These are phyloP conservation scores for Sapajus apella DNA, from an alignment of 2,113 vertebrate genomes.

Conservation along the genomic window DNA sequence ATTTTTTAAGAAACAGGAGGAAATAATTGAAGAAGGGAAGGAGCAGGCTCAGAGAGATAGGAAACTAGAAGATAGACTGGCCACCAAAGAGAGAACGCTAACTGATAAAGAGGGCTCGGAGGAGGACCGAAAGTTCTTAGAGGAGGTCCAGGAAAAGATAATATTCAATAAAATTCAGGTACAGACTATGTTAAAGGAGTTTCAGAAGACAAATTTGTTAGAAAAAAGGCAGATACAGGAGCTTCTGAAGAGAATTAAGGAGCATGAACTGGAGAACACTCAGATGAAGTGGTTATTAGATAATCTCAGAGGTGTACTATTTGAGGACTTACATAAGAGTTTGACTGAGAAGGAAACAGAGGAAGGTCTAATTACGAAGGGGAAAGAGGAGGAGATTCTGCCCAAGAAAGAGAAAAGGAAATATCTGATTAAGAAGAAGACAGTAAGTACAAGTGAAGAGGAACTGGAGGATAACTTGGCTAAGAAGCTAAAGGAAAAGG, in stretches of 20 bases:
- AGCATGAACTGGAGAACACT: background rate
- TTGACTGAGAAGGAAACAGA: background rate
- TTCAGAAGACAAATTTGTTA: constrained; percentile 31
- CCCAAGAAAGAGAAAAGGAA: background rate
- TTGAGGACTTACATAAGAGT: background rate
- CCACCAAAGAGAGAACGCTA: background rate
- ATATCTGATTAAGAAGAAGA: background rate
- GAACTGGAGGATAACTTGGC: background rate
- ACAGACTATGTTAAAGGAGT: background rate
- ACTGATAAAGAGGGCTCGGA: background rate
- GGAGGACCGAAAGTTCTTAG: background rate
- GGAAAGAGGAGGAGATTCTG: background rate
- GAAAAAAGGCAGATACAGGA: background rate
- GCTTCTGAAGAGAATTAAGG: background rate
- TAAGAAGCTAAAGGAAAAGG: background rate
- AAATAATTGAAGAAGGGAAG: constrained; percentile 3
- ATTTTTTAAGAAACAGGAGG: background rate
- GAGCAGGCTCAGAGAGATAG: background rate
- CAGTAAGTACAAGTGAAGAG: background rate
- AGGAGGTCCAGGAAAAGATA: background rate
- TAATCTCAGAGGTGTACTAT: background rate
- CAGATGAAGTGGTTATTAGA: constrained; percentile 2
- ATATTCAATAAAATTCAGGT: constrained; percentile 21
- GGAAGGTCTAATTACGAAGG: background rate
- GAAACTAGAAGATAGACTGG: background rate